These are phyloP conservation scores for Etia nguti DNA, from an alignment of 2,113 vertebrate species.

Conservation along the genomic window DNA sequence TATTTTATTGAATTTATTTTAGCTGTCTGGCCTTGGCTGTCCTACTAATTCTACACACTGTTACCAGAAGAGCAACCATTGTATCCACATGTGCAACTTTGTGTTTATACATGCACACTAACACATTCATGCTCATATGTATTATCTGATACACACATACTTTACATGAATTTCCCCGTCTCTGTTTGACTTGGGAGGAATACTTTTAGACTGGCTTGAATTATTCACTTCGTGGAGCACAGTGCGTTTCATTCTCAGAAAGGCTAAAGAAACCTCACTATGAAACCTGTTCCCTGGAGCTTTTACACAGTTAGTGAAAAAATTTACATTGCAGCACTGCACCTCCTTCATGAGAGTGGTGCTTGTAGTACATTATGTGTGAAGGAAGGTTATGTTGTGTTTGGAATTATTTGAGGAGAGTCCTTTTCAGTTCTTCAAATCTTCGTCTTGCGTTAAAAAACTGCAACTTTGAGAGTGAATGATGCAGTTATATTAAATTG, in stretches of 20 bases:
- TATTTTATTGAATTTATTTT: conserved; percentile 57
- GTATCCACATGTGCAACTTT: not conserved
- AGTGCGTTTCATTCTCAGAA: conserved; percentile 18
- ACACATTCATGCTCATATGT: not conserved
- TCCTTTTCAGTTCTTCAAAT: not conserved
- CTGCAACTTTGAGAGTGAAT: not conserved
- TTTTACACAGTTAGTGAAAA: conserved; percentile 28
- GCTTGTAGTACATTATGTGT: not conserved
- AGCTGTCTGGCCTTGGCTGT: conserved; percentile 9
- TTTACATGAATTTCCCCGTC: not conserved
- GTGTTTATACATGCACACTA: not conserved
- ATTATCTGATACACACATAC: not conserved
- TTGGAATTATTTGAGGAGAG: not conserved
- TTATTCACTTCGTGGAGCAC: conserved; percentile 53
- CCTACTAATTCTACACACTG: not conserved
- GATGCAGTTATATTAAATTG: not conserved
- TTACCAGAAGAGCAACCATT: not conserved
- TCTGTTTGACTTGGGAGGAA: conserved; percentile 12
- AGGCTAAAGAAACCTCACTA: conserved; percentile 45
- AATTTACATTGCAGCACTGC: conserved; percentile 15
- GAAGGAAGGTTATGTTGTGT: not conserved
- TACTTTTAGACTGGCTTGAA: conserved; percentile 22
- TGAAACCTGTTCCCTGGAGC: conserved; percentile 21
- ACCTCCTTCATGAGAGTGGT: not conserved
- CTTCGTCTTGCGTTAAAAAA: not conserved